Base-by-base conservation (phyloP, 2,797 vertebrate species). In the Distichodus sexfasciatus region DNA sequence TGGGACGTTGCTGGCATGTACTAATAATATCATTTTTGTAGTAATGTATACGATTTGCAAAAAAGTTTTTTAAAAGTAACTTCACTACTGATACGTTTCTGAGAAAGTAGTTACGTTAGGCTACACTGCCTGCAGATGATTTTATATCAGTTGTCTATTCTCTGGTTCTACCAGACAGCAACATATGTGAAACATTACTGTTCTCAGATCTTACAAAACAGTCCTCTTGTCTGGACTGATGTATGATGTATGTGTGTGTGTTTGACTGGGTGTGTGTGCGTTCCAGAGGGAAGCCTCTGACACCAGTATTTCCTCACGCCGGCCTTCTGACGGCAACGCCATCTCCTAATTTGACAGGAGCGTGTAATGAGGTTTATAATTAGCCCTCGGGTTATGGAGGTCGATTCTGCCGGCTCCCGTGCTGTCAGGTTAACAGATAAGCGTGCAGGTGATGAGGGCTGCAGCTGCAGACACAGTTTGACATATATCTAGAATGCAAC, bases 311-410 rank as follows among this genome's bases (percentile, higher is more conserved):
- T 72, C 40, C 53, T 31, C 29, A 26, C 58, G 40, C 21, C 26
- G 29, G 48, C 55, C 2, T 15, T 53, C 68, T 40, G 60, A 38
- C 10, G 57, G 38, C 58, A 64, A 44, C 14, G 23, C 8, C 35
- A 19, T 72, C 68, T 69, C 44, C 12, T 73, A 48, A 77, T 72
- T 64, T 72, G 72, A 77, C 72, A 77, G 69, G 71, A 72, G 76
- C 78, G 71, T 77, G 81, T 87, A 87, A 87, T 87, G 83, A 87
- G 86, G 75, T 86, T 86, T 84, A 86, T 89, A 90, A 89, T 88
- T 87, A 87, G 83, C 83, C 79, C 47, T 58, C 50, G 77, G 85
- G 85, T 84, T 78, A 81, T 62, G 76, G 76, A 83, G 86, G 87
- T 87, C 79, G 84, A 79, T 72, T 65, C 76, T 53, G 67, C 78